Conservation (phyloP, 2,888 invertebrate genomes). For the Eristalinus aeneus region DNA sequence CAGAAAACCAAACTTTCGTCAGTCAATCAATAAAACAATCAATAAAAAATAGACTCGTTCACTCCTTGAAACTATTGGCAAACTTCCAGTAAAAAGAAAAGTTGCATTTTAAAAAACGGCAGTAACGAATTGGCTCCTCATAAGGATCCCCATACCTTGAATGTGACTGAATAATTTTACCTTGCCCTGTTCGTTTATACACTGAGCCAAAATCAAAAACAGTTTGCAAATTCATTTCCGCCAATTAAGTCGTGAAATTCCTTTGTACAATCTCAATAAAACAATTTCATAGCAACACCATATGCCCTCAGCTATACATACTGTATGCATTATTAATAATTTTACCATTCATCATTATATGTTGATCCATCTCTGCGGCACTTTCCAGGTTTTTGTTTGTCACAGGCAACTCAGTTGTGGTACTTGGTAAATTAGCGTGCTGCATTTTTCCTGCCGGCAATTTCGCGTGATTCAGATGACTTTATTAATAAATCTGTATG, state of each 20-base stretch:
- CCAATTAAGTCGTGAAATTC: background rate
- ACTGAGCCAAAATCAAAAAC: background rate
- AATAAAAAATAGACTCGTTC: background rate
- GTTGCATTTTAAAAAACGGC: background rate
- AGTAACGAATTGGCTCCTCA: background rate
- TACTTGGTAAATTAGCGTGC: slow-evolving; percentile 39
- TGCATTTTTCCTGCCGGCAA: slow-evolving; percentile 37
- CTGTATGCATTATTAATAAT: background rate
- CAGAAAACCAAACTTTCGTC: background rate
- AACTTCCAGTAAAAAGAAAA: background rate
- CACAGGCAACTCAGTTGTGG: slow-evolving; percentile 15
- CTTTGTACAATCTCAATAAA: background rate
- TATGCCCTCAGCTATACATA: background rate
- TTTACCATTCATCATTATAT: slow-evolving; percentile 32
- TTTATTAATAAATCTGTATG: slow-evolving; percentile 3
- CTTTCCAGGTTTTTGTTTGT: slow-evolving; percentile 12
- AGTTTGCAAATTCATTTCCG: slow-evolving; percentile 7
- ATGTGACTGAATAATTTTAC: background rate
- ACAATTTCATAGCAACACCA: background rate
- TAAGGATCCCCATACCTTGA: background rate
- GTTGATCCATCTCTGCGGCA: slow-evolving; percentile 2
- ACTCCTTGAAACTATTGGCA: background rate
- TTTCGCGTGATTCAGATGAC: background rate
- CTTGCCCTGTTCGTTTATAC: background rate
- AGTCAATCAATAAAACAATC: background rate